Evolutionary conservation across 2,888 invertebrate genomes (phyloP).

Genomic region (Cerceris ruficornis): DNA sequence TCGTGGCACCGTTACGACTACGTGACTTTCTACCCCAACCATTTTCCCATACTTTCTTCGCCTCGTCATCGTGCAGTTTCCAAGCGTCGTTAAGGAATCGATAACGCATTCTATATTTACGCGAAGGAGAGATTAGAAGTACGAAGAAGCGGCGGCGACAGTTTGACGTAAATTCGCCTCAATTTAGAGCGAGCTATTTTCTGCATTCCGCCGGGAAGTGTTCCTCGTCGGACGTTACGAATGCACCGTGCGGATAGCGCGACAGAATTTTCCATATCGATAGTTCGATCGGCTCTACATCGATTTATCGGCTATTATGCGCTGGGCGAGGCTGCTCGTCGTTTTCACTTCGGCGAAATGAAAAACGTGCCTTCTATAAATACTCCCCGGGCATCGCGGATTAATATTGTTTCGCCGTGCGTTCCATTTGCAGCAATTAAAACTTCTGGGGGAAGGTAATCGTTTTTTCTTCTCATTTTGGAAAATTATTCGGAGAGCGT

Average conservation of each 20-base stretch:
- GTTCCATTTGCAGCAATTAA: slow-evolving; percentile 2
- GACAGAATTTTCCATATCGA: slow-evolving; percentile 41
- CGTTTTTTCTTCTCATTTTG: neutral
- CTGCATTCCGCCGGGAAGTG: neutral
- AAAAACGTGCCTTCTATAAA: slow-evolving; percentile 55
- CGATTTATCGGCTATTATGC: slow-evolving; percentile 53
- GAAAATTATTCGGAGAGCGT: too few species aligned
- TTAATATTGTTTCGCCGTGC: slow-evolving; percentile 27
- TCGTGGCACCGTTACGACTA: neutral
- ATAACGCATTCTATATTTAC: too few species aligned
- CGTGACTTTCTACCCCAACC: neutral
- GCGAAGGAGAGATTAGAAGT: neutral
- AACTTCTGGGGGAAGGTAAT: neutral
- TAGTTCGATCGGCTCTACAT: slow-evolving; percentile 42
- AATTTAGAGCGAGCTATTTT: neutral
- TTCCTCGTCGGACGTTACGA: neutral
- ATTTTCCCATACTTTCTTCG: neutral
- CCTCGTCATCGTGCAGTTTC: neutral
- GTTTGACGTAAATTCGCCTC: too few species aligned
- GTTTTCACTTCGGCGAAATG: slow-evolving; percentile 50
- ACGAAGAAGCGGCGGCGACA: neutral
- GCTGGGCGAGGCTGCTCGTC: neutral
- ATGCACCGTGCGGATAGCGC: neutral
- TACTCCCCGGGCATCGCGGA: slow-evolving; percentile 38
- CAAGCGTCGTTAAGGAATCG: neutral